Conservation (phyloP, 2,888 invertebrate genomes). For the Eudasyphora cyanicolor region DNA sequence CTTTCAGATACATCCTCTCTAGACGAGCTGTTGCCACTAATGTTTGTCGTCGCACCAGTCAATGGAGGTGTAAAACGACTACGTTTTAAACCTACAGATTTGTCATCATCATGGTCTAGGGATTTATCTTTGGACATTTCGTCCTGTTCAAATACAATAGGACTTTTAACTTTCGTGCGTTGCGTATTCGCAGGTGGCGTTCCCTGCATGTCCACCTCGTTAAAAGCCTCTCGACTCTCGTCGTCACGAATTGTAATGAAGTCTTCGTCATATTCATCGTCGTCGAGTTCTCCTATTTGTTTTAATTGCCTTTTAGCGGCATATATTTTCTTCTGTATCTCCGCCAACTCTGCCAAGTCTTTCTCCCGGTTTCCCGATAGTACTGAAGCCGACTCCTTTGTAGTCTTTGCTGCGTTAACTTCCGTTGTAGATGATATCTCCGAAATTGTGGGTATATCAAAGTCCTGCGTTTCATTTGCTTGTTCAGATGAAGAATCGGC, state of each 20-base stretch:
- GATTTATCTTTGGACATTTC: slow-evolving; percentile 24
- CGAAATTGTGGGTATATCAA: slow-evolving; percentile 81
- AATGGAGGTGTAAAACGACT: slow-evolving; percentile 62
- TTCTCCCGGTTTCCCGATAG: slow-evolving; percentile 74
- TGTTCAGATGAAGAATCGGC: slow-evolving; percentile 66
- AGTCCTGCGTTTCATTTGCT: slow-evolving; percentile 78
- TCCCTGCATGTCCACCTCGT: slow-evolving; percentile 67
- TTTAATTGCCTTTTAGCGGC: slow-evolving; percentile 82
- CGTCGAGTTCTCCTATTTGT: slow-evolving; percentile 79
- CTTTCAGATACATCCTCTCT: slow-evolving; percentile 36
- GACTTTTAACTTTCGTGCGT: slow-evolving; percentile 73
- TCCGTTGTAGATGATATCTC: slow-evolving; percentile 77
- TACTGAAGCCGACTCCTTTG: not conserved
- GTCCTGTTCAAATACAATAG: slow-evolving; percentile 74
- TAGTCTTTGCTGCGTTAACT: slow-evolving; percentile 17
- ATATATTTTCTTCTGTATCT: slow-evolving; percentile 84
- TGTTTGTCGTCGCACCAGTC: not conserved
- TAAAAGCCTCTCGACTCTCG: slow-evolving; percentile 80
- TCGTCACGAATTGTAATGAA: slow-evolving; percentile 85
- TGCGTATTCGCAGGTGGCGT: slow-evolving; percentile 47
- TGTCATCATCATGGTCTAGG: slow-evolving; percentile 7
- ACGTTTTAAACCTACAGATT: slow-evolving; percentile 13
- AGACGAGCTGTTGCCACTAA: slow-evolving; percentile 28
- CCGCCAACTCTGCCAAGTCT: slow-evolving; percentile 81
- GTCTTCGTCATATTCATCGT: slow-evolving; percentile 84